Conservation (phyloP, 2,113 vertebrate genomes). For the Sula dactylatra region DNA sequence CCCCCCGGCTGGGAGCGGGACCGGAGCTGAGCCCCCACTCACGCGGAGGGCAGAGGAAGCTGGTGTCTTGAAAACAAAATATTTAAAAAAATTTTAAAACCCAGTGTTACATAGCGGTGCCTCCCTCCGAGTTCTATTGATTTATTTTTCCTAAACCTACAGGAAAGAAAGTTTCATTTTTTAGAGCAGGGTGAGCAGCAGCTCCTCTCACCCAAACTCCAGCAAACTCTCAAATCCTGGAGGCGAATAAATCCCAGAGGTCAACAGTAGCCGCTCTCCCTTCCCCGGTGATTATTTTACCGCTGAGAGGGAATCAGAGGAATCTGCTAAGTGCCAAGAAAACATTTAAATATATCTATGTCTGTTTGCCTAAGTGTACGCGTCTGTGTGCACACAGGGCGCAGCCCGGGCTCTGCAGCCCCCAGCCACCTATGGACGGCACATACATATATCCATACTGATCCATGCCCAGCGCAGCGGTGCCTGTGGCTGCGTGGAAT, state of each 20-base stretch:
- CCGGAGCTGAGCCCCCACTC: no score
- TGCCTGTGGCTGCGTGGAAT: not conserved
- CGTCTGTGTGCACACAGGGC: not conserved
- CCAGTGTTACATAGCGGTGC: not conserved
- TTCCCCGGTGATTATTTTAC: not conserved
- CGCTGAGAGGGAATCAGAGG: not conserved
- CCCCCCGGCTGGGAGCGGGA: no score
- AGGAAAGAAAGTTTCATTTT: not conserved
- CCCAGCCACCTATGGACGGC: not conserved
- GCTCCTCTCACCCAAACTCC: not conserved
- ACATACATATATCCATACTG: not conserved
- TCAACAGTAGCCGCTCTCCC: not conserved
- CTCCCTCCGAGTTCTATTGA: not conserved
- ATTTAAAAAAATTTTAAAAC: no score
- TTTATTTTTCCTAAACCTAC: not conserved
- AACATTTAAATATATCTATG: not conserved
- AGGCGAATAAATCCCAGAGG: not conserved
- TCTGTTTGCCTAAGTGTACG: not conserved
- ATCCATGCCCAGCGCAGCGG: accelerated
- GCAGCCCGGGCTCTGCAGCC: not conserved
- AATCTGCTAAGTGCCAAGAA: not conserved
- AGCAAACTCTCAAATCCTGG: not conserved
- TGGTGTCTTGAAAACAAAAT: not conserved
- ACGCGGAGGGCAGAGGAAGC: no score
- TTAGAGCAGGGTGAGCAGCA: not conserved